Evolutionary conservation across 2,797 vertebrate species (phyloP), one percentile per base, ranked within the genome.

Genomic region (Coendou prehensilis): DNA sequence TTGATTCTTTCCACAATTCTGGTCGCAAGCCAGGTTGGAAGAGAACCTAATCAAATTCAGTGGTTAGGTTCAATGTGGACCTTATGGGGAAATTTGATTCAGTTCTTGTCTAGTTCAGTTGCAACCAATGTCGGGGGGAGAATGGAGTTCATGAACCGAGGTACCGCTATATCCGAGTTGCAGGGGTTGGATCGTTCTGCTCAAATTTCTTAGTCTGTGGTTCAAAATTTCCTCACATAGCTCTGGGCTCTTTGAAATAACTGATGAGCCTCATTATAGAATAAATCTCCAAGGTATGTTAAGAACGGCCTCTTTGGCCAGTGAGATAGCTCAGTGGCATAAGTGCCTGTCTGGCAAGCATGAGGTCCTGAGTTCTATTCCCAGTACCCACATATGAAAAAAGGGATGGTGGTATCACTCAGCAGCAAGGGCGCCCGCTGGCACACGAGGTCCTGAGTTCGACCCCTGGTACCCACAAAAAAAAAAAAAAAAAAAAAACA

Each of bases 231-330:
- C 73, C 37, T 94, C 18, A 28, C 23, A 18, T 33, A 28, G 18
- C 37, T 14, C 45, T 75, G 50, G 4, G 69, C 45, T 87, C 56
- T 93, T 92, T 78, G 64, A 75, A 88, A 78, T 75, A 37, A 73
- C 54, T 80, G 6, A 61, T 84, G 71, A 94, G 73, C 1, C 75
- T 94, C 91, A 81, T 92, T 73, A 61, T 3, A 87, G 61, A 94
- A 61, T 64, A 95, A 64, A 61, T 91, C 63, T 94, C 63, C 20
- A 52, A 92, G 28, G 41, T 17, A 67, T 9, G 50, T 90, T 41
- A 81, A 90, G 75, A 96, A 93, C 0, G 4, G 80, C 41, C 18
- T 83, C 50, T 75, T 93, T 75, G 37, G 37, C 37, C 37, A 41
- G 37, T 41, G 37, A 41, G 37, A 41, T 41, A 41, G 37, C 37